Evolutionary conservation across 30 jellyfish, hydroid and myxozoan species (phyloP).

Genomic region (Sanderia malayensis): DNA sequence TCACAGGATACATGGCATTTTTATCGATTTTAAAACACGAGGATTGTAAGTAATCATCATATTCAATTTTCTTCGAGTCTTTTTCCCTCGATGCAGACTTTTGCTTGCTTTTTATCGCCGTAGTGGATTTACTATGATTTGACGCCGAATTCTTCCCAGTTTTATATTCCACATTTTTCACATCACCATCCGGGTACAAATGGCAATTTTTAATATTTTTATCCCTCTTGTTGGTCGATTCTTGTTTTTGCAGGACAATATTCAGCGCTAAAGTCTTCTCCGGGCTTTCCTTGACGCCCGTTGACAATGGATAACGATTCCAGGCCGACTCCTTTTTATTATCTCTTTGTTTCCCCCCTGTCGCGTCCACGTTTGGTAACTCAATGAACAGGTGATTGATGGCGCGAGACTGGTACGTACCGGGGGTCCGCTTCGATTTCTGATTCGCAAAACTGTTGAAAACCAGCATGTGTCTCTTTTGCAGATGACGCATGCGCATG

Average conservation of each 20-base stretch:
- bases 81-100: neutral
- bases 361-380: slow-evolving; percentile 55
- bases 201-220: neutral
- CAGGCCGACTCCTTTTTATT: slow-evolving; percentile 15
- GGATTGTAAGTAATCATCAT: slow-evolving; percentile 30
- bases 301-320: slow-evolving; percentile 22
- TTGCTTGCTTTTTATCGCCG: neutral
- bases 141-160: neutral
- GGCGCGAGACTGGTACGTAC: slow-evolving; percentile 66
- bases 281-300: no score
- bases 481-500: slow-evolving; percentile 85
- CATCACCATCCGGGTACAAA: neutral
- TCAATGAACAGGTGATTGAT: slow-evolving; percentile 84
- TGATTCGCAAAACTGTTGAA: slow-evolving; percentile 68
- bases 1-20: slow-evolving; percentile 75
- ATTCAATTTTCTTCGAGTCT: slow-evolving; percentile 1
- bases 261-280: no score
- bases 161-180: no score
- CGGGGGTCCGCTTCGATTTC: slow-evolving; percentile 32
- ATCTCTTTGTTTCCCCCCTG: slow-evolving; percentile 13
- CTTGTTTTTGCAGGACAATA: no score
- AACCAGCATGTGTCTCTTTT: slow-evolving; percentile 82
- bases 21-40: slow-evolving; percentile 52
- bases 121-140: neutral
- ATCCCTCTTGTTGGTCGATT: no score